Conservation (phyloP, 2,113 vertebrate genomes). For the Lepisosteus osseus region DNA sequence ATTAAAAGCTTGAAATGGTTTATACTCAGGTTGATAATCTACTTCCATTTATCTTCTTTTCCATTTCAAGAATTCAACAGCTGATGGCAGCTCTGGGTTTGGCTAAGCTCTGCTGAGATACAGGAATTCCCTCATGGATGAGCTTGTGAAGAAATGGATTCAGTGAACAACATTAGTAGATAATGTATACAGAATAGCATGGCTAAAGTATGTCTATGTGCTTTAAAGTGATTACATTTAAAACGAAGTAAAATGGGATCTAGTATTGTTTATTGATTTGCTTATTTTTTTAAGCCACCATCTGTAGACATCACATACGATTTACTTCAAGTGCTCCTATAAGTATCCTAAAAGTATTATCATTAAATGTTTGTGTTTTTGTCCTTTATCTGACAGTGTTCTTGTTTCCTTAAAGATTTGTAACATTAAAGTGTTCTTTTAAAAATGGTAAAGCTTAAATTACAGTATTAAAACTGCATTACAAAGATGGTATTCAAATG, state of each 20-base stretch:
- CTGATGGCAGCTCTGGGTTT: too few species aligned
- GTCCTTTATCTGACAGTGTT: slow-evolving; percentile 3
- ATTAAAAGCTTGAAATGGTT: too few species aligned
- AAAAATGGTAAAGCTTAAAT: slow-evolving; percentile 9
- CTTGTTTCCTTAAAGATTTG: slow-evolving; percentile 11
- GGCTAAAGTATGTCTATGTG: slow-evolving; percentile 48
- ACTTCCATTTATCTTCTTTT: too few species aligned
- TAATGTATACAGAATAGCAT: slow-evolving; percentile 34
- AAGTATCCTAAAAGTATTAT: neutral
- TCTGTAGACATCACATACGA: too few species aligned
- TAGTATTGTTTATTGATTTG: too few species aligned
- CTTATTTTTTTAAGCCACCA: too few species aligned
- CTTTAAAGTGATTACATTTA: slow-evolving; percentile 25
- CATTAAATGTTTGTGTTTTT: slow-evolving; percentile 6
- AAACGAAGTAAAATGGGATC: too few species aligned
- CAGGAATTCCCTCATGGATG: slow-evolving; percentile 36
- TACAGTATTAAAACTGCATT: slow-evolving; percentile 5
- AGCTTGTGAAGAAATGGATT: slow-evolving; percentile 40
- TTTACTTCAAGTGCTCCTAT: neutral
- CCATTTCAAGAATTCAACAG: too few species aligned
- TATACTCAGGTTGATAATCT: too few species aligned
- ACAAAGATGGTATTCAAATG: slow-evolving; percentile 11
- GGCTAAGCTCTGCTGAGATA: slow-evolving; percentile 2
- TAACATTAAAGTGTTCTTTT: slow-evolving; percentile 1
- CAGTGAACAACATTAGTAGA: slow-evolving; percentile 27